These are phyloP conservation scores for Crax fasciolata DNA, from an alignment of 2,797 vertebrate species.

Conservation along the genomic window DNA sequence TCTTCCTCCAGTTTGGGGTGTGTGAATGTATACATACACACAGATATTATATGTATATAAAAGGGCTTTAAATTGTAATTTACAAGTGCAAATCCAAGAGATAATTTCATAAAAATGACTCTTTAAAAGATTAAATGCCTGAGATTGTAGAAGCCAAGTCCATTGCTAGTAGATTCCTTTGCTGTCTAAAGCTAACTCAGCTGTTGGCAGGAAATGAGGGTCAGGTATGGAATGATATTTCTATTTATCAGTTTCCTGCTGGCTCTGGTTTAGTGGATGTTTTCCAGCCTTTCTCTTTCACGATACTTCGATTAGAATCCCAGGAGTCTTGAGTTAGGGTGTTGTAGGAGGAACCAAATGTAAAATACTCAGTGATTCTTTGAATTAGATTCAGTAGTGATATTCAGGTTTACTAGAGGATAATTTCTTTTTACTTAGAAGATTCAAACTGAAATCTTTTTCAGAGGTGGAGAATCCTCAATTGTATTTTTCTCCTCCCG, in stretches of 20 bases:
- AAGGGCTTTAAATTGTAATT: neutral
- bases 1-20: neutral
- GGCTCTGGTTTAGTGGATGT: neutral
- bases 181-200: neutral
- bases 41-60: fast-evolving
- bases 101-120: neutral
- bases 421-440: neutral
- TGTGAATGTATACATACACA: neutral
- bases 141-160: neutral
- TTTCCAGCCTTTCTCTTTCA: neutral
- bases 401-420: neutral
- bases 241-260: neutral
- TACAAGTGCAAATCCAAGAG: neutral
- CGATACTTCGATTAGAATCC: neutral
- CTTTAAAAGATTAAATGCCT: neutral
- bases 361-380: neutral
- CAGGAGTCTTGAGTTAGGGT: neutral
- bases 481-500: fast-evolving
- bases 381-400: neutral
- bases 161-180: neutral
- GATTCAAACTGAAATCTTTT: neutral
- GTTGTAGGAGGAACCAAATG: neutral
- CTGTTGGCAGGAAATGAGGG: neutral
- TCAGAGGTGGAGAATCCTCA: neutral
- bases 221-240: neutral